Percentiles rank a stretch among this genome's conserved stretches.
Conservation (phyloP, 2,888 invertebrate species). For the Melitaea athalia region DNA sequence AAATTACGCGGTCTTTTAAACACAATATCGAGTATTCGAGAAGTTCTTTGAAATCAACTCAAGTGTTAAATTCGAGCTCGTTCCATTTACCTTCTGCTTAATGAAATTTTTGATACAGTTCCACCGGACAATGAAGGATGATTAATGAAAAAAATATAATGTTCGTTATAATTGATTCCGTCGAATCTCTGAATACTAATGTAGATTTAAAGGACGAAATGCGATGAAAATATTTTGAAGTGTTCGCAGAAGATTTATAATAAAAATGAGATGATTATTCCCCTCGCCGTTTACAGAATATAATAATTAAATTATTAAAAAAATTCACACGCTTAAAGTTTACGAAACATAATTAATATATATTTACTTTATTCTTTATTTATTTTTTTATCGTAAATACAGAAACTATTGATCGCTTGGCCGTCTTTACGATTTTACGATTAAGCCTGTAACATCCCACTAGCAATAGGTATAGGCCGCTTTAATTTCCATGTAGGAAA, state of each 20-base stretch:
- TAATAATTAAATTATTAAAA: no score
- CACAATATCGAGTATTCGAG: slow-evolving; percentile 65
- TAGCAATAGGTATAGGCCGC: no score
- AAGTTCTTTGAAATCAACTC: slow-evolving; percentile 70
- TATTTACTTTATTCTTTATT: no score
- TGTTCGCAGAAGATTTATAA: background rate
- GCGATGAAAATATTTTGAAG: background rate
- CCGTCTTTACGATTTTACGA: no score
- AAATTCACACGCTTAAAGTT: no score
- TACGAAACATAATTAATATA: no score
- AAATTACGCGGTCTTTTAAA: slow-evolving; percentile 68
- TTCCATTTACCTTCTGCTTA: slow-evolving; percentile 69
- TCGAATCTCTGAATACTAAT: background rate
- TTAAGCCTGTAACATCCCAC: no score
- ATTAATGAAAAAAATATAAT: slow-evolving; percentile 10
- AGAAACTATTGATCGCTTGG: no score
- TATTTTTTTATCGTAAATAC: no score
- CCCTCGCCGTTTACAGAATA: no score
- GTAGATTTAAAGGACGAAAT: background rate
- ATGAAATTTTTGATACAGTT: slow-evolving; percentile 69
- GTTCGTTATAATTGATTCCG: slow-evolving; percentile 2
- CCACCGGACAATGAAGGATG: slow-evolving; percentile 36
- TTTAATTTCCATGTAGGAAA: no score
- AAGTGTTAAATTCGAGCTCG: slow-evolving; percentile 71
- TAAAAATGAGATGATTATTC: background rate